Percentiles rank a stretch among this genome's conserved stretches.
Conservation (phyloP, 2,113 vertebrate genomes). For the Myrmophylax atrothorax region DNA sequence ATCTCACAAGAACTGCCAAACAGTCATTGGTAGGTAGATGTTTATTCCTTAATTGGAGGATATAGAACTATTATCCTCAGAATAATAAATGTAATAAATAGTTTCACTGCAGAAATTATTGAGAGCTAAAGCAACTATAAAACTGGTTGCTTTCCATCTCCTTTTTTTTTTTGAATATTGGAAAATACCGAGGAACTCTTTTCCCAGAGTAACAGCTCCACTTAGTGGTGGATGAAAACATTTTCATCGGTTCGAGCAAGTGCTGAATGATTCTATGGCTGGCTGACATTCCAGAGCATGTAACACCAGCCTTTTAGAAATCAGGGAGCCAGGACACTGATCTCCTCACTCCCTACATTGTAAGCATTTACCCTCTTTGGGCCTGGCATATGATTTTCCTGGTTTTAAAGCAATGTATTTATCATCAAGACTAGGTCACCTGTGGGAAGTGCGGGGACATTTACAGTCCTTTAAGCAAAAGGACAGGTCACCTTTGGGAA, state of each 20-base stretch:
- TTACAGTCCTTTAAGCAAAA: neutral
- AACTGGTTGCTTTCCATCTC: neutral
- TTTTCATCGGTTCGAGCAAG: neutral
- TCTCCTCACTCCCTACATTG: neutral
- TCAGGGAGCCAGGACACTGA: rapidly evolving
- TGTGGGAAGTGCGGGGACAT: neutral
- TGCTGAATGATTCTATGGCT: neutral
- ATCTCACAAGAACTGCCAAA: neutral
- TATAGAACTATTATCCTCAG: neutral
- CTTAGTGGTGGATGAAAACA: conserved; percentile 70
- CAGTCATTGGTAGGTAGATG: neutral
- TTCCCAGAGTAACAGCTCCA: conserved; percentile 73
- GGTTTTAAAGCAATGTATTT: neutral
- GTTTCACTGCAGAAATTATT: neutral
- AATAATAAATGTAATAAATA: neutral
- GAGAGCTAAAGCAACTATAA: neutral
- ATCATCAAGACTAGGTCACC: neutral
- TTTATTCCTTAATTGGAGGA: neutral
- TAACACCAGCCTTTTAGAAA: neutral
- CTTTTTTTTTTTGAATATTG: neutral
- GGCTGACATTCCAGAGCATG: neutral
- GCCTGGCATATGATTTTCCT: neutral
- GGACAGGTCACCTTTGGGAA: neutral
- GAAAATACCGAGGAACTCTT: neutral
- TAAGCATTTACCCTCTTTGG: neutral